Evolutionary conservation across 2,888 invertebrate species (phyloP).

Genomic region (Lithophane leautieri): DNA sequence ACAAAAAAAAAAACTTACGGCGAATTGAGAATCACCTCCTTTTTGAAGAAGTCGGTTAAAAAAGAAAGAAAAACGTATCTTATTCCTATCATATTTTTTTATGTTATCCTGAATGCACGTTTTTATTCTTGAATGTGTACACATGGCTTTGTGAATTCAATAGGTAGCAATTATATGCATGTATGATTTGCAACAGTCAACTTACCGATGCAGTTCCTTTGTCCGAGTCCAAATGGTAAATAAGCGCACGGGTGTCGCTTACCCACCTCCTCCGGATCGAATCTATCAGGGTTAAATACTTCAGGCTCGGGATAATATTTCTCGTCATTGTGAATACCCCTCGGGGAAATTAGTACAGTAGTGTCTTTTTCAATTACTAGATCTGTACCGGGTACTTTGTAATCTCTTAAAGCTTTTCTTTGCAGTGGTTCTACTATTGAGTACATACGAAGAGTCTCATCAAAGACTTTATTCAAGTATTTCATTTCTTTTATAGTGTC

Average conservation of each 20-base stretch:
- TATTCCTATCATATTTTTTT: too few species aligned
- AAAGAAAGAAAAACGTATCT: too few species aligned
- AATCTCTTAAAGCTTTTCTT: conserved; percentile 75
- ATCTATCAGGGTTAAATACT: conserved; percentile 86
- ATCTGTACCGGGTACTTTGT: conserved; percentile 78
- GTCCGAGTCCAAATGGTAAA: conserved; percentile 83
- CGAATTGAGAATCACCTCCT: too few species aligned
- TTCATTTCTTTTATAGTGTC: conserved; percentile 79
- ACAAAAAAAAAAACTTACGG: too few species aligned
- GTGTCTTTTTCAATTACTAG: conserved; percentile 76
- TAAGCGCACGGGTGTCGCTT: conserved; percentile 78
- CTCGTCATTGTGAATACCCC: conserved; percentile 82
- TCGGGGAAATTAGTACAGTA: conserved; percentile 75
- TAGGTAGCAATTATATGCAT: too few species aligned
- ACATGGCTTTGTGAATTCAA: too few species aligned
- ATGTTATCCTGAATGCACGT: too few species aligned
- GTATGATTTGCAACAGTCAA: too few species aligned
- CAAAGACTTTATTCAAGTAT: conserved; percentile 81
- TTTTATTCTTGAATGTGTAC: too few species aligned
- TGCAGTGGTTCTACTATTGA: conserved; percentile 81
- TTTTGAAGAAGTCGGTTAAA: too few species aligned
- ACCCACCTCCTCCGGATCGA: conserved; percentile 74
- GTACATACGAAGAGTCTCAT: conserved; percentile 83
- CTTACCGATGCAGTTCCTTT: conserved; percentile 84
- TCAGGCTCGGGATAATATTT: conserved; percentile 82